phyloP scores from a whole-genome alignment of 2,888 invertebrate genomes.

The Noctua fimbriata region DNA sequence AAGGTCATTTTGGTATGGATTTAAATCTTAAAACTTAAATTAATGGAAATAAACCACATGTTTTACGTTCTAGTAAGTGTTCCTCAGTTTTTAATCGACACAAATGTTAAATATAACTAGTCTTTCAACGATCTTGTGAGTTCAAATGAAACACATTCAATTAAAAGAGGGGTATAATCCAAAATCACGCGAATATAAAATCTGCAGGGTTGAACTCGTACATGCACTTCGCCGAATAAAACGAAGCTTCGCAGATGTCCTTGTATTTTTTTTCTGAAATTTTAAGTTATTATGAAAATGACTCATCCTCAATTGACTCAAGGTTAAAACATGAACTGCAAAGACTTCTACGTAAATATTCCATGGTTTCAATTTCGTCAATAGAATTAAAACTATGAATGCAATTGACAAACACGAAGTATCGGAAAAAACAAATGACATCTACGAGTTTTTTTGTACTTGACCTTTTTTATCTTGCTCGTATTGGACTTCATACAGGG shows the following conservation, averaged over 20 bases:
- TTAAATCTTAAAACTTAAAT: not conserved
- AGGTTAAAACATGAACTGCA: not conserved
- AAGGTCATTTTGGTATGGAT: not conserved
- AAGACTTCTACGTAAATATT: not conserved
- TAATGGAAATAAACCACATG: not conserved
- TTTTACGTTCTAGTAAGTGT: not conserved
- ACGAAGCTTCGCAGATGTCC: slow-evolving; percentile 84
- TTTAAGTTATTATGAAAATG: slow-evolving; percentile 15
- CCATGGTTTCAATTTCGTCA: not conserved
- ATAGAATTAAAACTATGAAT: not conserved
- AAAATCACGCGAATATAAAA: slow-evolving; percentile 80
- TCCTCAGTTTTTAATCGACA: not conserved
- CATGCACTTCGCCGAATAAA: slow-evolving; percentile 83
- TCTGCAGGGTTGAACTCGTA: slow-evolving; percentile 84
- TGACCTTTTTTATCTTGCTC: not conserved
- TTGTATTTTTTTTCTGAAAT: slow-evolving; percentile 84
- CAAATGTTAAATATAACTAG: not conserved
- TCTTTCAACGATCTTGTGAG: not conserved
- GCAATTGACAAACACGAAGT: not conserved
- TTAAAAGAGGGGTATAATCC: slow-evolving; percentile 32
- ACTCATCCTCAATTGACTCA: fast-evolving
- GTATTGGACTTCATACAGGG: not conserved
- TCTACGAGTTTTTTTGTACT: not conserved
- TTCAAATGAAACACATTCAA: slow-evolving; percentile 42
- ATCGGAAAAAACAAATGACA: not conserved